phyloP scores from a whole-genome alignment of 2,113 vertebrate genomes.

The Castor canadensis region DNA sequence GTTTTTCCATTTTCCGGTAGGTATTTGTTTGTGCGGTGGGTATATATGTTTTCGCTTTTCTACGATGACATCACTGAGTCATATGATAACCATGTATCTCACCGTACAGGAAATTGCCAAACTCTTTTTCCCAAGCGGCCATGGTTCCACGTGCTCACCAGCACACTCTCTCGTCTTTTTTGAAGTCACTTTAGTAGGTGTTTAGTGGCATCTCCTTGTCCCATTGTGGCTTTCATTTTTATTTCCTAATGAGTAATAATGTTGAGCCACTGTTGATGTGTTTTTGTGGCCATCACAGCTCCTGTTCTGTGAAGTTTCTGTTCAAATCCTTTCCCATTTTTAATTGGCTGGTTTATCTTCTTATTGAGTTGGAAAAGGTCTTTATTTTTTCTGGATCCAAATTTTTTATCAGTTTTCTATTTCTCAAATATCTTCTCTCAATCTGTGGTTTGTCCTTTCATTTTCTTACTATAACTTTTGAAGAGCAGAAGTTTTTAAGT shows the following conservation, averaged over 20 bases:
- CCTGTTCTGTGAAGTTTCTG: neutral
- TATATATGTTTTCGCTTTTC: neutral
- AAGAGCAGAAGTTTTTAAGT: constrained; percentile 37
- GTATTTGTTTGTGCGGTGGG: neutral
- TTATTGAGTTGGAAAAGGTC: neutral
- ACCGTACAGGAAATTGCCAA: neutral
- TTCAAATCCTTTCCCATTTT: constrained; percentile 28
- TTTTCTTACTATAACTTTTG: constrained; percentile 9
- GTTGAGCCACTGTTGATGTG: neutral
- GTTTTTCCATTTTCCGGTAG: neutral
- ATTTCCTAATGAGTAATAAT: neutral
- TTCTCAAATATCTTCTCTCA: constrained; percentile 38
- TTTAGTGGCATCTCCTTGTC: neutral
- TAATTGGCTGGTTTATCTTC: neutral
- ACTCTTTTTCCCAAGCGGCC: neutral
- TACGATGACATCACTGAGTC: neutral
- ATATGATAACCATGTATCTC: neutral
- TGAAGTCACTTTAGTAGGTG: neutral
- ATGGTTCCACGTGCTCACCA: neutral
- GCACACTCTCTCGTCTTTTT: neutral
- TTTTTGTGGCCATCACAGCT: neutral
- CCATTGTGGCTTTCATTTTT: neutral
- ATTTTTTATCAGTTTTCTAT: neutral
- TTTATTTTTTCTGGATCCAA: neutral
- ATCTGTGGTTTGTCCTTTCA: neutral